Evolutionary conservation across 1,140 invertebrate genomes (phyloP), one percentile per base, ranked within the genome.

Genomic region (Cyclina sinensis): DNA sequence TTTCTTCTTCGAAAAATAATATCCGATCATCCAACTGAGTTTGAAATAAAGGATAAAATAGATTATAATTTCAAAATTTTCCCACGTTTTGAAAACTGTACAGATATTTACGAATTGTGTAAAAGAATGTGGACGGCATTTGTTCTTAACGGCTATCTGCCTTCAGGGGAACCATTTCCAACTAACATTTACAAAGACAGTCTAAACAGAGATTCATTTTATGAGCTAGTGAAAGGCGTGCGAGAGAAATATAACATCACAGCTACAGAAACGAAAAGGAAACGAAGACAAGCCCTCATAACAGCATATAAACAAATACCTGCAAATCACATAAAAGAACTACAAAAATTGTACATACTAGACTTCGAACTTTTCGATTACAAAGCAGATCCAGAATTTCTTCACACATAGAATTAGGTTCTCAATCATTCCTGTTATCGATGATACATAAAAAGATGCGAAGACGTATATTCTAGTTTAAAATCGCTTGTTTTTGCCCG

Each of bases 41-140:
- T 85, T 51, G 90, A 90, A 84, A 84, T 92, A 57, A 79, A 76
- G 18, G 90, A 85, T 59, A 79, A 90, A 32, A 90, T 90, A 65
- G 79, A 88, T 35, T 92, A 90, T 74, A 89, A 89, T 73, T 89
- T 86, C 68, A 74, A 73, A 39, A 59, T 82, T 21, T 59, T 80
- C n/a, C 16, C 12, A 21, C 30, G n/a, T 46, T 76, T 81, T 57
- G 65, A 81, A 21, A 85, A 86, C 18, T 92, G 91, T 70, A 65
- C 82, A 27, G 74, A 73, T 32, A 68, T 59, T n/a, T 65, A 27
- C 1, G 87, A 89, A 46, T n/a, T 92, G 21, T 86, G 81, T 5
- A 37, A 54, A 1, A 65, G 88, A 27, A 51, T 92, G 51, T 92
- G 91, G 91, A 84, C 46, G 24, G 88, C 88, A 16, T 92, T 92